phyloP scores from a whole-genome alignment of 35 echinoderm and acorn worm species.

The Strongylocentrotus purpuratus region DNA sequence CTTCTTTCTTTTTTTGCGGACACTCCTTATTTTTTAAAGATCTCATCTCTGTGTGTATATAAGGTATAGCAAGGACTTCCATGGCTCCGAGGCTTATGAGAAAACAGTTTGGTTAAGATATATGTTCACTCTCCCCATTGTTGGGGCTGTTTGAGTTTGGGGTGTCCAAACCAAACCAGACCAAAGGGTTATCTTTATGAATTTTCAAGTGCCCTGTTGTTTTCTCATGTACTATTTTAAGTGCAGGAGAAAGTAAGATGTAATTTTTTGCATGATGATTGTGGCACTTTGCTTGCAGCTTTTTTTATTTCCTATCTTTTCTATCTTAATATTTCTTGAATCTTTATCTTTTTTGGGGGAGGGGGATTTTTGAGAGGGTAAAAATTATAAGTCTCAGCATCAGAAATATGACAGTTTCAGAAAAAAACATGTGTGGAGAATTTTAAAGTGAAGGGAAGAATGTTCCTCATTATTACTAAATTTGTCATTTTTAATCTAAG shows the following conservation, averaged over 20 bases:
- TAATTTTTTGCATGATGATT: not conserved
- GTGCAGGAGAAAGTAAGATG: not conserved
- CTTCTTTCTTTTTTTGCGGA: not conserved
- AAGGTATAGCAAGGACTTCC: conserved; percentile 25
- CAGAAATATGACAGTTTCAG: no score
- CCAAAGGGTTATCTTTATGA: not conserved
- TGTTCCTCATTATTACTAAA: no score
- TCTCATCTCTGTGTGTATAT: conserved; percentile 31
- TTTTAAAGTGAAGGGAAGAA: no score
- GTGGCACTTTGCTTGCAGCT: not conserved
- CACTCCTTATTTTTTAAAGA: not conserved
- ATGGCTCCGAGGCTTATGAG: conserved; percentile 18
- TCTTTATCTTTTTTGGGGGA: no score
- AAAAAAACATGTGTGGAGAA: no score
- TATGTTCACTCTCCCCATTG: not conserved
- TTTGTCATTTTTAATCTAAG: no score
- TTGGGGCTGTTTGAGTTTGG: not conserved
- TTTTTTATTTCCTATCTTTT: not conserved
- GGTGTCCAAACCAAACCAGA: conserved; percentile 8
- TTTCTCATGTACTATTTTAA: not conserved
- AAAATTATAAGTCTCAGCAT: no score
- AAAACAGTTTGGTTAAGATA: conserved; percentile 12
- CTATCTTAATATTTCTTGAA: no score
- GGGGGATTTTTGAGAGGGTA: no score
- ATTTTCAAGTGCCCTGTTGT: not conserved